Evolutionary conservation across 2,113 vertebrate genomes (phyloP), one percentile per base, ranked within the genome.

Genomic region (Scophthalmus maximus): DNA sequence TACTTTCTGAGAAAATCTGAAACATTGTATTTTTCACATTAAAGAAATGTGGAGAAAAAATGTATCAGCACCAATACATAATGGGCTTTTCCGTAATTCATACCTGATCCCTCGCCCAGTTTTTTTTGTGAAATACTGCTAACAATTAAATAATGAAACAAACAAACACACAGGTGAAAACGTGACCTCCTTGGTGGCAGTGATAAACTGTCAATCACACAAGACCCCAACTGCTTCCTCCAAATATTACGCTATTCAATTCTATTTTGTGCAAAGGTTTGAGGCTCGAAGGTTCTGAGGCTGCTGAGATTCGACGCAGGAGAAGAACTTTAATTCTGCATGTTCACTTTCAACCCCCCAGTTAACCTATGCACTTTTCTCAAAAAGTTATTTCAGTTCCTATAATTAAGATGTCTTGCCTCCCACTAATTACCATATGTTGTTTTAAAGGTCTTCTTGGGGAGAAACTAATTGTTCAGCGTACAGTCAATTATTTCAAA

Each of bases 351-450:
- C 10, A 44, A 60, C 67, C 46, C 82, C 40, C 47, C 30, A 44
- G 63, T 68, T 77, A 70, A 88, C 73, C 70, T 79, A 14, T 67
- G 70, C 30, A 57, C 78, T 79, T 77, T n/a, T 77, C 9, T 27
- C 61, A 65, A 29, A 30, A 34, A 80, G 63, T 78, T 65, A 65
- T 78, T 78, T 57, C 27, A 66, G 55, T 57, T 71, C 72, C 49
- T 82, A 75, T 84, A 86, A 88, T 87, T 87, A 88, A 81, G 63
- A 82, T 46, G 66, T 72, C 79, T 74, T 46, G 42, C 62, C 64
- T 72, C 46, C 40, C 53, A 34, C 59, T 87, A 88, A 88, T 86
- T 87, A 83, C 60, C 58, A 53, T 57, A 70, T 77, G 76, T 80
- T 89, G 76, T 79, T 86, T 84, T 51, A 86, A n/a, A 76, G 51